Base-by-base conservation (phyloP, 2,888 invertebrate species). In the Alloplasta piceator region DNA sequence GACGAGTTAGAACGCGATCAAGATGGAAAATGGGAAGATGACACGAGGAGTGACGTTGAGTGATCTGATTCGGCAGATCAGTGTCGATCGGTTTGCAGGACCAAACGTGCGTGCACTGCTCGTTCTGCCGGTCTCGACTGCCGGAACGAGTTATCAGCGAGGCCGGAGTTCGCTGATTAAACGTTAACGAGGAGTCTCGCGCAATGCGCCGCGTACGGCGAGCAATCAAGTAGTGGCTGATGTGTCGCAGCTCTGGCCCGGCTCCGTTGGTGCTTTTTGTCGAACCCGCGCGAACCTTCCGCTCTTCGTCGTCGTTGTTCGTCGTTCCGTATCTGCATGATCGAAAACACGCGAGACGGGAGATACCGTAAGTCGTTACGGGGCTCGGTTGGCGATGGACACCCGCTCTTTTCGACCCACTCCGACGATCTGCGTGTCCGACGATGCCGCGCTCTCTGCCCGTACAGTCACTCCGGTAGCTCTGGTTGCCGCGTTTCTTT, bases 321-420 rank as follows among this genome's bases (percentile, higher is more conserved):
- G 48, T 63, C 58, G 61, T 72, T 12, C 60, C 71, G 61, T 71
- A 66, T 73, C 73, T 64, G 26, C 3, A 50, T 71, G 14, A 3
- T 26, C 26, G 26, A n/a, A 56, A 52, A 61, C 66, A 50, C 74
- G 64, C 74, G 74, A 66, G 71, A 81, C 60, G 61, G 72, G 74
- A 75, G 67, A 75, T 61, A 80, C 36, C 43, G n/a, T 58, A 26
- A 61, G 41, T 9, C 6, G n/a, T 39, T 39, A 41, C 61, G 36
- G 66, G 61, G 64, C 60, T 72, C 58, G 26, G 36, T 56, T 56
- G 64, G 66, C 63, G 80, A 80, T 74, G 74, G 81, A 72, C 86
- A 84, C 84, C 90, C 88, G 89, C 89, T 88, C 90, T 85, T 87
- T 85, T 82, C 90, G 89, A 88, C 86, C 85, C 86, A 86, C 89